phyloP scores from a whole-genome alignment of 2,888 invertebrate species.

The Portevinia maculata region DNA sequence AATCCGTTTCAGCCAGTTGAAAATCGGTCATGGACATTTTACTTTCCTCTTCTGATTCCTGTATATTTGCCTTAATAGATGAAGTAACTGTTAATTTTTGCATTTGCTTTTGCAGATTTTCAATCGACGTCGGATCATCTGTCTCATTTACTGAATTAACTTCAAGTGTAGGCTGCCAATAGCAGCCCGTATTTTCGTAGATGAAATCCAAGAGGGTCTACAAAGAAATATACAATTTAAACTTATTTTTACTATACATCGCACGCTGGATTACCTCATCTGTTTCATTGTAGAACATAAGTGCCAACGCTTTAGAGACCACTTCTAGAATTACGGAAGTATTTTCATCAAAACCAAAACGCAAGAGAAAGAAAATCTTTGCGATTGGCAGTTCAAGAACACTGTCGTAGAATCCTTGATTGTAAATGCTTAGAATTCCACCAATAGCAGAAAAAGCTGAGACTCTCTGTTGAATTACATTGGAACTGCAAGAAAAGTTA shows the following conservation, averaged over 20 bases:
- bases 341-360: conserved; percentile 94
- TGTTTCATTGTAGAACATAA: conserved; percentile 89
- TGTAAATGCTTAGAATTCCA: conserved; percentile 89
- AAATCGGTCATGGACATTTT: conserved; percentile 91
- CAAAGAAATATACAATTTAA: conserved; percentile 26
- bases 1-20: conserved; percentile 92
- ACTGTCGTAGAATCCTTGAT: conserved; percentile 90
- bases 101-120: conserved; percentile 85
- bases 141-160: conserved; percentile 80
- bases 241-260: not conserved
- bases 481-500: conserved; percentile 85
- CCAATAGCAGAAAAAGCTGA: conserved; percentile 91
- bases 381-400: conserved; percentile 89
- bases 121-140: conserved; percentile 81
- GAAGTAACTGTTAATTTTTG: conserved; percentile 80
- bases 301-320: conserved; percentile 89
- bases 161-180: conserved; percentile 85
- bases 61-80: conserved; percentile 78
- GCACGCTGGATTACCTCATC: conserved; percentile 86
- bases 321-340: conserved; percentile 89
- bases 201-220: conserved; percentile 87
- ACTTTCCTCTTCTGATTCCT: conserved; percentile 82
- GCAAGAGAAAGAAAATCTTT: conserved; percentile 90
- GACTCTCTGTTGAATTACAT: conserved; percentile 92
- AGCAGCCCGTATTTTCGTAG: conserved; percentile 87